Conservation (phyloP, 2,113 vertebrate genomes). For the Junco hyemalis region DNA sequence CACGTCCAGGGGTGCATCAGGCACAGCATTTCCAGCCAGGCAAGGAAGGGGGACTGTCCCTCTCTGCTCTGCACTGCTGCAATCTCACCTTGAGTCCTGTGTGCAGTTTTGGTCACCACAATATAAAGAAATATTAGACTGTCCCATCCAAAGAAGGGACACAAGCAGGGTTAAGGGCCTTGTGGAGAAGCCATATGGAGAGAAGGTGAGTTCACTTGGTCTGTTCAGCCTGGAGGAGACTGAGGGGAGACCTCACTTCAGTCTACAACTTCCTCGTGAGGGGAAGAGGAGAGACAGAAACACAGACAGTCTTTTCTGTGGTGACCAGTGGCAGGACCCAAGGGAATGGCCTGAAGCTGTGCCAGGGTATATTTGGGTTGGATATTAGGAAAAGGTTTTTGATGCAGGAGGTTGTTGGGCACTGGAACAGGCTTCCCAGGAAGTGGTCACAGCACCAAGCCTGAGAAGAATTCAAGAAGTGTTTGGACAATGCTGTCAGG, state of each 20-base stretch:
- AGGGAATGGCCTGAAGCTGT: background rate
- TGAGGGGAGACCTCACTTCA: background rate
- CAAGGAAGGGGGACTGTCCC: background rate
- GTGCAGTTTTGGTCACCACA: background rate
- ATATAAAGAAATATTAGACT: background rate
- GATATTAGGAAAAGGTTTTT: background rate
- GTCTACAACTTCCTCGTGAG: rapidly evolving
- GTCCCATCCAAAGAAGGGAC: background rate
- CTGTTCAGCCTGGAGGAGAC: background rate
- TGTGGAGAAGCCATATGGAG: background rate
- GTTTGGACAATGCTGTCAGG: background rate
- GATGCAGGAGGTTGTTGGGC: rapidly evolving
- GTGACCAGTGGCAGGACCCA: rapidly evolving
- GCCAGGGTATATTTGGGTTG: background rate
- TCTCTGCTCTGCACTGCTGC: background rate
- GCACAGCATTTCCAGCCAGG: rapidly evolving
- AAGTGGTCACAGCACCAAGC: background rate
- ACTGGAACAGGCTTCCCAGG: background rate
- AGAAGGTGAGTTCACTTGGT: background rate
- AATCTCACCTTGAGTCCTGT: background rate
- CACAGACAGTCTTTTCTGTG: background rate
- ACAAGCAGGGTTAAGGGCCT: rapidly evolving
- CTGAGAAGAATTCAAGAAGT: background rate
- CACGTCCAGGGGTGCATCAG: background rate
- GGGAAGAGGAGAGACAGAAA: background rate